Percentiles rank a stretch among this genome's conserved stretches.
Evolutionary conservation across 92 coral and sea anemone species (phyloP).

Genomic region (Epizoanthus rinbou): DNA sequence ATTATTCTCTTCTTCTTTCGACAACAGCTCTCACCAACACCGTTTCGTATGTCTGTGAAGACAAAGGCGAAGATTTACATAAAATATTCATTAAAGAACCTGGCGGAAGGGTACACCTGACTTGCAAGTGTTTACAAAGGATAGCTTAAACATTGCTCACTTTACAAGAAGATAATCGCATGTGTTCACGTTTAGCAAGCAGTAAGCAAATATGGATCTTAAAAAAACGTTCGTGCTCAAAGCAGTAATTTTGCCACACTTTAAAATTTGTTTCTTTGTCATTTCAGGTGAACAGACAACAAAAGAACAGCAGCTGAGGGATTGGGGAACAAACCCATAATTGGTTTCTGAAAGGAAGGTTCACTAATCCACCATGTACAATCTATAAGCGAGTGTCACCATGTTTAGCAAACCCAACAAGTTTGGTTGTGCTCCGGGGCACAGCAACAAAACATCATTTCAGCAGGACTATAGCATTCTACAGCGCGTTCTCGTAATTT

Average conservation of each 20-base stretch:
- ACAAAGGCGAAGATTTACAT: slow-evolving; percentile 43
- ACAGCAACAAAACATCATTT: no score
- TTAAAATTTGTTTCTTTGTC: background rate
- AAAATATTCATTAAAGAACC: slow-evolving; percentile 53
- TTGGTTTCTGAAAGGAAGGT: background rate
- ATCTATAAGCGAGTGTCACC: no score
- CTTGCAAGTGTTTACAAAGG: background rate
- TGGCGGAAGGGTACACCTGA: slow-evolving; percentile 31
- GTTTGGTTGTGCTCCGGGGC: no score
- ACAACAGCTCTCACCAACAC: slow-evolving; percentile 24
- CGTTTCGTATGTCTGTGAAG: slow-evolving; percentile 47
- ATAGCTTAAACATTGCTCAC: background rate
- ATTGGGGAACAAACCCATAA: background rate
- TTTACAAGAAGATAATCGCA: background rate
- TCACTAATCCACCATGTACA: background rate
- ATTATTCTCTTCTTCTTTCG: background rate
- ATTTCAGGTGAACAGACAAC: background rate
- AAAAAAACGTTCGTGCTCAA: no score
- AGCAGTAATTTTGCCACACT: background rate
- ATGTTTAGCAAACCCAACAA: no score
- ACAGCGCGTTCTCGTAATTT: no score
- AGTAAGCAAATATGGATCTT: background rate
- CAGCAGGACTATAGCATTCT: no score
- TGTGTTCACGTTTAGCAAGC: background rate
- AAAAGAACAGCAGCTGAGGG: background rate